Evolutionary conservation across 2,888 invertebrate species (phyloP).

Genomic region (Clanis bilineata): DNA sequence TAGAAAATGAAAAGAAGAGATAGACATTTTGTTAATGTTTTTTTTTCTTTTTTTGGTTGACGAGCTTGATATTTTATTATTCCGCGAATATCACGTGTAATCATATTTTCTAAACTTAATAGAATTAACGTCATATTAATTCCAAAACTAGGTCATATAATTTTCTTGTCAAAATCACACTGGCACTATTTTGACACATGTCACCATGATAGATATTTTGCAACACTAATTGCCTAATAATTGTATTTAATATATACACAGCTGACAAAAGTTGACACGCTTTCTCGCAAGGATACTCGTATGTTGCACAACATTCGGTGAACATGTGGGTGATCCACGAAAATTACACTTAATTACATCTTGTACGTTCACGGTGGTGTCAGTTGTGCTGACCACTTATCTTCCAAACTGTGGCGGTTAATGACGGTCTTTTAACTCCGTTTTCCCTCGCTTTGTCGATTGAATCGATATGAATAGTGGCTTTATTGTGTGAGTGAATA

Average conservation of each 20-base stretch:
- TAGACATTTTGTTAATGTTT: too few relatives aligned
- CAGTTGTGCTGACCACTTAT: slow-evolving; percentile 78
- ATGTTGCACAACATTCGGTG: slow-evolving; percentile 44
- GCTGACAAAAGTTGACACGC: slow-evolving; percentile 34
- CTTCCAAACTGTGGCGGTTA: slow-evolving; percentile 44
- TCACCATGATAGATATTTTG: not conserved
- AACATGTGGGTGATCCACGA: slow-evolving; percentile 71
- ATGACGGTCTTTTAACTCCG: slow-evolving; percentile 4
- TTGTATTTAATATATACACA: slow-evolving; percentile 26
- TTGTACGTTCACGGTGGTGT: slow-evolving; percentile 74
- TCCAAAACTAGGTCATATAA: too few relatives aligned
- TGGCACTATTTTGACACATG: not conserved
- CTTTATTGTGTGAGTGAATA: not conserved
- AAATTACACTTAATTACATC: slow-evolving; percentile 70
- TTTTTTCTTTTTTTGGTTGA: too few relatives aligned
- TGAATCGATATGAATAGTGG: slow-evolving; percentile 9
- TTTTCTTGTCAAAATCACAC: not conserved
- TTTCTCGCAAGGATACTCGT: slow-evolving; percentile 35
- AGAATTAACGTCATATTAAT: too few relatives aligned
- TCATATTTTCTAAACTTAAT: too few relatives aligned
- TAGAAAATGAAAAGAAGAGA: too few relatives aligned
- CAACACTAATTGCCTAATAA: slow-evolving; percentile 3
- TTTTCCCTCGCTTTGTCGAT: not conserved
- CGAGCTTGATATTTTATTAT: too few relatives aligned
- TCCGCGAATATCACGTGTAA: too few relatives aligned